Evolutionary conservation across 2,888 invertebrate species (phyloP).

Genomic region (Nymphalis polychloros): DNA sequence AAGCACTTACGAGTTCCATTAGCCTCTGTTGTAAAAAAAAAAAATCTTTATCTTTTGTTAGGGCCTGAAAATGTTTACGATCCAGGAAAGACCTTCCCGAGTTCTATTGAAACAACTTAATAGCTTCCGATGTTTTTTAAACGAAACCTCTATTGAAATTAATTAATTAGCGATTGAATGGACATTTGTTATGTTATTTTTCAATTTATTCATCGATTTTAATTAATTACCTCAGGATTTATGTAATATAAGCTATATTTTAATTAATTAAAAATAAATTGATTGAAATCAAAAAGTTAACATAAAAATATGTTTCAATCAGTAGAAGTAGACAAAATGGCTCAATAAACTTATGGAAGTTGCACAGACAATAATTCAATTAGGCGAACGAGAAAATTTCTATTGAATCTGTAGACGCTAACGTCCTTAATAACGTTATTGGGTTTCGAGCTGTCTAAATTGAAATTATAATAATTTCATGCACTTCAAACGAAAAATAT

Average conservation of each 20-base stretch:
- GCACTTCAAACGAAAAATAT: no score
- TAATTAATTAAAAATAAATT: background rate
- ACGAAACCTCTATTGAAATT: constrained; percentile 23
- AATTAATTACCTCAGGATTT: background rate
- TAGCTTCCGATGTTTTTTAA: constrained; percentile 35
- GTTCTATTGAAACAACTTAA: constrained; percentile 37
- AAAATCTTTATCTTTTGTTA: constrained; percentile 38
- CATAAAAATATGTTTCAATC: constrained; percentile 2
- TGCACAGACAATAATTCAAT: constrained; percentile 40
- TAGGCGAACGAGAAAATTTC: constrained; percentile 31
- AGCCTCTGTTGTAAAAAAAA: constrained; percentile 38
- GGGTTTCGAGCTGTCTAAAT: background rate
- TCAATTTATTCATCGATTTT: background rate
- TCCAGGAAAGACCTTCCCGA: constrained; percentile 26
- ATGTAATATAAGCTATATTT: background rate
- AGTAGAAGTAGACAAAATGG: background rate
- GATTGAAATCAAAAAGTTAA: background rate
- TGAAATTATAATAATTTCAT: background rate
- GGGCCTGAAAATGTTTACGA: constrained; percentile 37
- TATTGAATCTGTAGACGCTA: constrained; percentile 29
- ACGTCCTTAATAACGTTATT: constrained; percentile 20
- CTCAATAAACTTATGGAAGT: constrained; percentile 12
- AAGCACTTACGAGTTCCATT: constrained; percentile 40
- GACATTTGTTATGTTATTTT: background rate
- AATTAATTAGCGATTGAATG: constrained; percentile 21